These are phyloP conservation scores for Illadopsis cleaveri DNA, from an alignment of 2,113 vertebrate species.

Conservation along the genomic window DNA sequence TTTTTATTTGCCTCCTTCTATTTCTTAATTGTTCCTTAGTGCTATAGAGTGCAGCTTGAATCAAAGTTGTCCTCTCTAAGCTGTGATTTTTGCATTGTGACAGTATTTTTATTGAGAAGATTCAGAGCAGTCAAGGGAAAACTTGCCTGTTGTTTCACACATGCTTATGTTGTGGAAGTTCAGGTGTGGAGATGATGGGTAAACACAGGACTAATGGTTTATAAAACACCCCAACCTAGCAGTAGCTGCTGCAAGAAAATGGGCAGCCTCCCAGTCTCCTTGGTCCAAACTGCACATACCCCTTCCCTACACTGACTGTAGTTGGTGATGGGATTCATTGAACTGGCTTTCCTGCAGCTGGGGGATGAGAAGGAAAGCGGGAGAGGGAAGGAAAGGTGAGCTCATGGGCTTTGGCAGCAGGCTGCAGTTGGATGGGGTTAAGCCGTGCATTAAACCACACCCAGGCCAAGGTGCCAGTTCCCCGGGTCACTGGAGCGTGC, in stretches of 20 bases:
- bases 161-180: accelerated
- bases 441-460: neutral
- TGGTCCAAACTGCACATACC: neutral
- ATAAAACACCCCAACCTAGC: neutral
- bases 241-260: neutral
- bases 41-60: neutral
- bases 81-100: neutral
- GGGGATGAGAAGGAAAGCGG: neutral
- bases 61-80: neutral
- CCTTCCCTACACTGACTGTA: neutral
- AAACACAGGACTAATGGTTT: neutral
- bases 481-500: neutral
- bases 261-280: neutral
- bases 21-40: neutral
- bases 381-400: neutral
- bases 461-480: neutral
- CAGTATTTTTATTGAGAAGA: neutral
- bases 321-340: neutral
- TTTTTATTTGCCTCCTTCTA: neutral
- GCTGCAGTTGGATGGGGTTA: neutral
- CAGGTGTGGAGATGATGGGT: neutral
- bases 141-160: accelerated
- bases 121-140: neutral
- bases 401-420: neutral
- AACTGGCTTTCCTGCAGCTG: neutral